Evolutionary conservation across 2,888 invertebrate species (phyloP).

Genomic region (Aphidius colemani): DNA sequence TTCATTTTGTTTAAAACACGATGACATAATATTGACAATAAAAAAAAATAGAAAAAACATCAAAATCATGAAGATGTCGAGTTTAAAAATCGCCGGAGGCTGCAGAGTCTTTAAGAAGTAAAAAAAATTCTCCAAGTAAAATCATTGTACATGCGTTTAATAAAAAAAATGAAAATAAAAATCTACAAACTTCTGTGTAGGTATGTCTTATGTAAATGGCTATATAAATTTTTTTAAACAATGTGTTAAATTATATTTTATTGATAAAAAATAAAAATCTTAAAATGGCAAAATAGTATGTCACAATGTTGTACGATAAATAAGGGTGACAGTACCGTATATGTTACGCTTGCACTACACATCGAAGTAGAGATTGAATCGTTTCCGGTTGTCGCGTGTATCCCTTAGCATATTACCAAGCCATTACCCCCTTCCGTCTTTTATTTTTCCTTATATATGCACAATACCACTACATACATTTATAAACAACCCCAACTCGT

Average conservation of each 20-base stretch:
- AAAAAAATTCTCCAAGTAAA: not conserved
- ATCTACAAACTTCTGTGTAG: no score
- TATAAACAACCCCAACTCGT: constrained; percentile 5
- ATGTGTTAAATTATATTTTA: no score
- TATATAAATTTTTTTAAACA: no score
- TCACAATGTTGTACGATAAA: constrained; percentile 51
- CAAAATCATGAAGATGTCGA: no score
- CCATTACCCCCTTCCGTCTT: constrained; percentile 50
- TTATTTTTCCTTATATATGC: constrained; percentile 2
- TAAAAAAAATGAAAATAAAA: not conserved
- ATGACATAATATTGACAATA: no score
- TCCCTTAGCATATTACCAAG: constrained; percentile 53
- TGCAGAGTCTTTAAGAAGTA: no score
- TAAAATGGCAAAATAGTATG: constrained; percentile 35
- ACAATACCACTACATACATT: not conserved
- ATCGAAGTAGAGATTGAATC: constrained; percentile 49
- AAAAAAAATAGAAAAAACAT: no score
- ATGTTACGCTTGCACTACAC: constrained; percentile 32
- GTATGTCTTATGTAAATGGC: no score
- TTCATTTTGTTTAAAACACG: no score
- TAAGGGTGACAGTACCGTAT: constrained; percentile 45
- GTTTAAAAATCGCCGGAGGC: no score
- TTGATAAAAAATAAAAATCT: constrained; percentile 19
- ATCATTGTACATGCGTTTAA: no score
- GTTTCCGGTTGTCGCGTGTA: constrained; percentile 56